Base-by-base conservation (phyloP, 2,797 vertebrate species). In the Salmo trutta region DNA sequence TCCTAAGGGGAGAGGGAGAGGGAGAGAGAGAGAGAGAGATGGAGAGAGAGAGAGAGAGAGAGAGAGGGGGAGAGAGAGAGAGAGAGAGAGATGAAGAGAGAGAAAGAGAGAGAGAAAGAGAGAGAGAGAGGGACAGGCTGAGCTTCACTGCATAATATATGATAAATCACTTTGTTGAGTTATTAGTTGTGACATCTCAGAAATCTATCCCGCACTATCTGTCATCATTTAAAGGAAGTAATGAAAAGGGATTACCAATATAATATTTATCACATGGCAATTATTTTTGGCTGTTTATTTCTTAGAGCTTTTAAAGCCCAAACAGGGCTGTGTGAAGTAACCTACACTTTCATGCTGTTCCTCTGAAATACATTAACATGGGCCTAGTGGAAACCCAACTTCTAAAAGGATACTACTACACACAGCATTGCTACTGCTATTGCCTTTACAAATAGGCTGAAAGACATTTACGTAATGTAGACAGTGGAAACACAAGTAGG, bases 231-330 rank as follows among this genome's bases (percentile, higher is more conserved):
- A 79, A 79, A 77, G 76, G 8, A 76, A 69, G 76, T 78, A 85
- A 83, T 82, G 79, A 78, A 81, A 81, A 83, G 79, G 75, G 71
- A 83, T 79, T 79, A 78, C 64, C 36, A 54, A 74, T 79, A 76
- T 82, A 75, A 70, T 79, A 79, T 83, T 81, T 78, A 85, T 84
- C 65, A 80, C 69, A 77, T 51, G 19, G 16, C 59, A 36, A 41
- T 59, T 70, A 73, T 31, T 69, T 51, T 16, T 21, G 54, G 15
- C 24, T 74, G 54, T 62, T 16, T n/a, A n/a, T 59, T 59, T n/a
- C 17, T 19, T 19, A 19, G 17, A 59, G 54, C 17, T 54, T 74
- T 74, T 62, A 59, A n/a, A 21, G 17, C 29, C n/a, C 36, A 31
- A 36, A 59, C 54, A 5, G 54, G 14, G 53, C 10, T 74, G 73